Evolutionary conservation across 2,797 vertebrate species (phyloP).

Genomic region (Setipinna tenuifilis): DNA sequence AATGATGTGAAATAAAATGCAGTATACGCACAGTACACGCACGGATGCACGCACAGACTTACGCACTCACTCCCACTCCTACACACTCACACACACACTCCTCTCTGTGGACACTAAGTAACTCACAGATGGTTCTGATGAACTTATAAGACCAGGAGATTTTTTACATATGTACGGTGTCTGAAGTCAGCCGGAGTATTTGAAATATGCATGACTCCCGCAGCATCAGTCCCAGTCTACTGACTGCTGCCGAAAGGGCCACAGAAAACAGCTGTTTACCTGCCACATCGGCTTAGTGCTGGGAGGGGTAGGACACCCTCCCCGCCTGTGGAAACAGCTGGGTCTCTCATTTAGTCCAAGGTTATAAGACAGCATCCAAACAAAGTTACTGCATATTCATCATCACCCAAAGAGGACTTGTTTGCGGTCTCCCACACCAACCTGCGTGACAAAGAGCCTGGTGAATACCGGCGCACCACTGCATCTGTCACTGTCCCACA

Average conservation of each 20-base stretch:
- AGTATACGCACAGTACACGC: background rate
- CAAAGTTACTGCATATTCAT: constrained; percentile 17
- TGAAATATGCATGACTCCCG: background rate
- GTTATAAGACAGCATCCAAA: constrained; percentile 1
- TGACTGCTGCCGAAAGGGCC: background rate
- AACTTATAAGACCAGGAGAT: background rate
- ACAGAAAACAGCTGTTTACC: constrained; percentile 1
- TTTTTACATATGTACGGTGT: background rate
- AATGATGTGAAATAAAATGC: background rate
- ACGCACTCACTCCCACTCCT: background rate
- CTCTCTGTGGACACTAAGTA: background rate
- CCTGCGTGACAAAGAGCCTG: background rate
- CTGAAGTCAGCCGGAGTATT: background rate
- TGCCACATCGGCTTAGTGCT: background rate
- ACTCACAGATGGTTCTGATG: constrained; percentile 16
- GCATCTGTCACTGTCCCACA: constrained; percentile 16
- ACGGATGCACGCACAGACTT: background rate
- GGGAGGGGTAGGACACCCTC: background rate
- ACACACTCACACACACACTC: background rate
- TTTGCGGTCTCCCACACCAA: background rate
- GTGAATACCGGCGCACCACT: constrained; percentile 25
- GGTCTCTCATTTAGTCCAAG: background rate
- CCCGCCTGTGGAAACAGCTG: background rate
- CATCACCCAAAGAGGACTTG: background rate
- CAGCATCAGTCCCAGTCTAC: background rate